Conservation (phyloP, 2,888 invertebrate genomes). For the Melanostoma scalare region DNA sequence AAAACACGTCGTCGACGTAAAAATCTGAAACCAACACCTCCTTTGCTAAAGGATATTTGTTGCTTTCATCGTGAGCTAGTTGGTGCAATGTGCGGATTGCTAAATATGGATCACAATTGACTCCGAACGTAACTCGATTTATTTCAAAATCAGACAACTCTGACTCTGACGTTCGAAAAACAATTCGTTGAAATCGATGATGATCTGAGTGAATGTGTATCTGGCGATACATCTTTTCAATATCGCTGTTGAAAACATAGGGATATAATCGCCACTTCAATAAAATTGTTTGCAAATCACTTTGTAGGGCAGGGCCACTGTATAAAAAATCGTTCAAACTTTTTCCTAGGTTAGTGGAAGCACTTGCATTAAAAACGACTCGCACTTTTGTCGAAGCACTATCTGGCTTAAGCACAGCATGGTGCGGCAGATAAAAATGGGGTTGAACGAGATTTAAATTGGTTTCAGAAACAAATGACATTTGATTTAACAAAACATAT, state of each 20-base stretch:
- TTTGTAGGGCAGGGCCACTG: slow-evolving; percentile 74
- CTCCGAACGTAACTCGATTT: slow-evolving; percentile 70
- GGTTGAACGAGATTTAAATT: not conserved
- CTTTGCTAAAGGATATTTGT: slow-evolving; percentile 59
- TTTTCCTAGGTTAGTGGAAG: slow-evolving; percentile 44
- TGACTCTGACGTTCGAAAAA: slow-evolving; percentile 58
- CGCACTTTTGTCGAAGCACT: slow-evolving; percentile 46
- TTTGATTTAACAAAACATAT: slow-evolving; percentile 20
- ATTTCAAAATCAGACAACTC: slow-evolving; percentile 59
- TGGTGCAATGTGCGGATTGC: slow-evolving; percentile 58
- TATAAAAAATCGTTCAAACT: slow-evolving; percentile 74
- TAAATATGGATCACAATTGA: slow-evolving; percentile 49
- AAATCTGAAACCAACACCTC: slow-evolving; percentile 33
- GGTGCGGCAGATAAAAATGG: slow-evolving; percentile 36
- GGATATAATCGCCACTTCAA: slow-evolving; percentile 34
- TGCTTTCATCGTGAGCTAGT: slow-evolving; percentile 55
- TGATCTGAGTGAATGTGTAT: slow-evolving; percentile 68
- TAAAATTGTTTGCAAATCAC: slow-evolving; percentile 60
- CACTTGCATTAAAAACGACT: slow-evolving; percentile 53
- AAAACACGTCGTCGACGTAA: slow-evolving; percentile 59
- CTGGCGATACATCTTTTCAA: slow-evolving; percentile 75
- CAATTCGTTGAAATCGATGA: slow-evolving; percentile 66
- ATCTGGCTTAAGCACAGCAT: slow-evolving; percentile 8
- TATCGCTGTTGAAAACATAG: slow-evolving; percentile 74
- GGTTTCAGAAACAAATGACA: not conserved